phyloP scores from a whole-genome alignment of 2,888 invertebrate species.

The Linnaemya vulpina region DNA sequence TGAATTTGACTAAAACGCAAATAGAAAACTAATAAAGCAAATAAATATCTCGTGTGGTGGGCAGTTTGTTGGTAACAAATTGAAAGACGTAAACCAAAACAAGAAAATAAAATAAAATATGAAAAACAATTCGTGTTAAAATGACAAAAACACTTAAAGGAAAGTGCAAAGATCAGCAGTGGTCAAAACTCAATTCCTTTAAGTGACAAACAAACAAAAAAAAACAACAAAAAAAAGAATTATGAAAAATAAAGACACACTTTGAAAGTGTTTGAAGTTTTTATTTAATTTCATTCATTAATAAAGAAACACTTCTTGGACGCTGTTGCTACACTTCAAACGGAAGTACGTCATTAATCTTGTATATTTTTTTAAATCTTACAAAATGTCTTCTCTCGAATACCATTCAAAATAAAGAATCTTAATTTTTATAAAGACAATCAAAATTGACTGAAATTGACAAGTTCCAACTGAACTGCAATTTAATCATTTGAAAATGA shows the following conservation, averaged over 20 bases:
- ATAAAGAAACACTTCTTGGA: constrained; percentile 32
- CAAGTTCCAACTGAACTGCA: constrained; percentile 34
- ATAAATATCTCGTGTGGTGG: constrained; percentile 19
- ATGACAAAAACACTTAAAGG: constrained; percentile 57
- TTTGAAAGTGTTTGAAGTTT: constrained; percentile 24
- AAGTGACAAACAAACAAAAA: neutral
- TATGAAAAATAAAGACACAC: constrained; percentile 18
- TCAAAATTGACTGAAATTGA: constrained; percentile 47
- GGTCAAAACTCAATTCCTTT: constrained; percentile 30
- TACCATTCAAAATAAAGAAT: constrained; percentile 29
- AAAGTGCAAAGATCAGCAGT: constrained; percentile 61
- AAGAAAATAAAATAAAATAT: constrained; percentile 56
- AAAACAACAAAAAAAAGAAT: neutral
- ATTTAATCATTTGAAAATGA: constrained; percentile 39
- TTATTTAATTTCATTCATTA: constrained; percentile 52
- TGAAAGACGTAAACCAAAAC: constrained; percentile 26
- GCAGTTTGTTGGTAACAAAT: constrained; percentile 44
- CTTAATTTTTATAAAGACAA: constrained; percentile 16
- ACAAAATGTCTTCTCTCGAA: constrained; percentile 42
- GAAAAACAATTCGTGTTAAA: constrained; percentile 58
- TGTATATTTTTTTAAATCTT: constrained; percentile 35
- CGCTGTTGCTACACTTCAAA: constrained; percentile 36
- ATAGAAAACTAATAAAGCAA: constrained; percentile 1
- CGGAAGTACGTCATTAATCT: constrained; percentile 71
- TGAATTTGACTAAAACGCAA: constrained; percentile 39